Percentiles rank a stretch among this genome's conserved stretches.
Evolutionary conservation across 2,888 invertebrate species (phyloP).

Genomic region (Caenorhabditis sp.): DNA sequence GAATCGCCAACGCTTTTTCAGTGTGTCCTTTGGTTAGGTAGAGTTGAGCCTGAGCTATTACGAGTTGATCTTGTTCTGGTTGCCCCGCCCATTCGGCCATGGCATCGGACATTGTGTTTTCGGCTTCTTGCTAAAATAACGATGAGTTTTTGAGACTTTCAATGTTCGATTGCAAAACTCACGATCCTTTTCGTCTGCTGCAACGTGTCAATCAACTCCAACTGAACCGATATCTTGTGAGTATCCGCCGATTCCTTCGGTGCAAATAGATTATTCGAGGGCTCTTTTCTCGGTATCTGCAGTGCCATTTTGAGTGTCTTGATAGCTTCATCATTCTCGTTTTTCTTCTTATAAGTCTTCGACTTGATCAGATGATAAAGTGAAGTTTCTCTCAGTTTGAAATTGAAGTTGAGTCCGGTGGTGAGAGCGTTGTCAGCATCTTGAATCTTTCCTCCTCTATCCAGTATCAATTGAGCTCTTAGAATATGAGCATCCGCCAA

Average conservation of each 20-base stretch:
- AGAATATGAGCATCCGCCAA: slow-evolving; percentile 91
- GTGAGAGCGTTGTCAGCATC: slow-evolving; percentile 71
- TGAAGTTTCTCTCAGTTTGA: slow-evolving; percentile 93
- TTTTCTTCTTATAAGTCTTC: slow-evolving; percentile 87
- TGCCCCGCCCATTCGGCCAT: slow-evolving; percentile 87
- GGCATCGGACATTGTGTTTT: slow-evolving; percentile 89
- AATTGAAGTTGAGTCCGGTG: slow-evolving; percentile 91
- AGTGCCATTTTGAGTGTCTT: slow-evolving; percentile 66
- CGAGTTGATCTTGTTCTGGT: slow-evolving; percentile 91
- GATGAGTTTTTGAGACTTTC: too few relatives aligned
- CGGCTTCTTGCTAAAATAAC: slow-evolving; percentile 88
- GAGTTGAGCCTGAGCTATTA: slow-evolving; percentile 92
- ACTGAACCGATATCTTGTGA: slow-evolving; percentile 91
- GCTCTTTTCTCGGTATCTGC: slow-evolving; percentile 65
- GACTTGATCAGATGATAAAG: slow-evolving; percentile 93
- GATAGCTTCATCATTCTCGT: slow-evolving; percentile 70
- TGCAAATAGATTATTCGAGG: slow-evolving; percentile 57
- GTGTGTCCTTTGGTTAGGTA: slow-evolving; percentile 90
- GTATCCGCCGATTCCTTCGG: slow-evolving; percentile 75
- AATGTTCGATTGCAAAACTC: too few relatives aligned
- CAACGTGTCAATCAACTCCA: slow-evolving; percentile 89
- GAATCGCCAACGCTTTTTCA: slow-evolving; percentile 90
- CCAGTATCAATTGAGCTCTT: slow-evolving; percentile 86
- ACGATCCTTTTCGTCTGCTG: slow-evolving; percentile 82
- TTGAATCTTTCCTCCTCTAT: slow-evolving; percentile 71